Percentiles rank a stretch among this genome's conserved stretches.
Conservation (phyloP, 2,113 vertebrate species). For the Lethenteron camtschaticum region DNA sequence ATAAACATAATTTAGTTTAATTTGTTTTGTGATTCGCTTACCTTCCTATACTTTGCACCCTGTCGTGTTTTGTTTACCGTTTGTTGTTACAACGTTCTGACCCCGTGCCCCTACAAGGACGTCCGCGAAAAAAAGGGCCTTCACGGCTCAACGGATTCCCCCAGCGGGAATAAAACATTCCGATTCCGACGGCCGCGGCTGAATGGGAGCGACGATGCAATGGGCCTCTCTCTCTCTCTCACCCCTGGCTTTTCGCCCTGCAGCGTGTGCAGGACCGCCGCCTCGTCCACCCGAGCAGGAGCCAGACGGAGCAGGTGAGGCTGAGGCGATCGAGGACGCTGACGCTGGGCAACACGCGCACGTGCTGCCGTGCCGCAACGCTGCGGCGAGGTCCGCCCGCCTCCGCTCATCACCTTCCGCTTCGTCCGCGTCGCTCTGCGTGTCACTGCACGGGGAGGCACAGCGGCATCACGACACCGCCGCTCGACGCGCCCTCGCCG, state of each 20-base stretch:
- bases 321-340: slow-evolving; percentile 64
- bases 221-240: slow-evolving; percentile 31
- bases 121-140: neutral
- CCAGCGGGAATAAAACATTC: neutral
- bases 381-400: no score
- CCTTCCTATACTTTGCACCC: no score
- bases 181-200: neutral
- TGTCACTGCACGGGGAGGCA: no score
- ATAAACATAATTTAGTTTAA: no score
- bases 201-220: neutral
- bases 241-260: slow-evolving; percentile 54
- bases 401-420: no score
- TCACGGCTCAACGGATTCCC: no score
- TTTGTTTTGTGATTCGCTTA: no score
- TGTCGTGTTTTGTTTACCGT: neutral
- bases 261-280: slow-evolving; percentile 35
- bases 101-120: neutral
- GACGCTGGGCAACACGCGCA: slow-evolving; percentile 41
- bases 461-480: no score
- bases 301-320: slow-evolving; percentile 57
- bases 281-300: slow-evolving; percentile 51
- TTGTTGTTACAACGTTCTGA: neutral
- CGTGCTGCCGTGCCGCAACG: no score
- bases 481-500: no score
- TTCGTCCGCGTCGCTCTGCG: no score